Conservation (phyloP, 2,113 vertebrate species). For the Candoia aspera region DNA sequence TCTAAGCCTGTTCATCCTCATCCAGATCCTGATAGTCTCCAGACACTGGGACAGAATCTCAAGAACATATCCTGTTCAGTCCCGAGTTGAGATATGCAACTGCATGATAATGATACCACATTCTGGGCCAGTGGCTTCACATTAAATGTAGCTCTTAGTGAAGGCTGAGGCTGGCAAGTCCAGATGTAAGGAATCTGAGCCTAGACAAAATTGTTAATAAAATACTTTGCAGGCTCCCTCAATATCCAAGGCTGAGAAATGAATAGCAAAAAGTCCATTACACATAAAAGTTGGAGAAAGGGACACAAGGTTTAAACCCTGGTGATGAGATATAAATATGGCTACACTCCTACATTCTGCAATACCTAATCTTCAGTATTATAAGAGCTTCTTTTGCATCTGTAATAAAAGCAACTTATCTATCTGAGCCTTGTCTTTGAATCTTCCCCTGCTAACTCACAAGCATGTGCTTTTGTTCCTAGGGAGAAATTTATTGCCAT, state of each 20-base stretch:
- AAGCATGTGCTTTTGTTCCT: background rate
- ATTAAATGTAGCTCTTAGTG: background rate
- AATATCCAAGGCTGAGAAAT: background rate
- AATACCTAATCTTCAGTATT: background rate
- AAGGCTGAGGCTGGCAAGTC: background rate
- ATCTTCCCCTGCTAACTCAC: background rate
- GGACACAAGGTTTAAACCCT: background rate
- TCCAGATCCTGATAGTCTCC: background rate
- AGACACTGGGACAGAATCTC: background rate
- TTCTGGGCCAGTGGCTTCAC: background rate
- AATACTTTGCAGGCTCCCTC: background rate
- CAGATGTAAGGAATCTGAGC: background rate
- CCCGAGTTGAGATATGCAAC: background rate
- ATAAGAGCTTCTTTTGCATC: background rate
- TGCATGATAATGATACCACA: background rate
- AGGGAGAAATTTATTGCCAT: background rate
- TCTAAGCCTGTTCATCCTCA: background rate
- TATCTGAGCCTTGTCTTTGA: background rate
- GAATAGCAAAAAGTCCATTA: background rate
- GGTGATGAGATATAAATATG: background rate
- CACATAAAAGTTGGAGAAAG: background rate
- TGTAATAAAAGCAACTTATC: background rate
- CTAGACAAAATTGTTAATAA: background rate
- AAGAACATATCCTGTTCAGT: background rate
- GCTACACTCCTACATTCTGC: background rate